Evolutionary conservation across 2,113 vertebrate genomes (phyloP), one percentile per base, ranked within the genome.

Genomic region (Seriola rivoliana): DNA sequence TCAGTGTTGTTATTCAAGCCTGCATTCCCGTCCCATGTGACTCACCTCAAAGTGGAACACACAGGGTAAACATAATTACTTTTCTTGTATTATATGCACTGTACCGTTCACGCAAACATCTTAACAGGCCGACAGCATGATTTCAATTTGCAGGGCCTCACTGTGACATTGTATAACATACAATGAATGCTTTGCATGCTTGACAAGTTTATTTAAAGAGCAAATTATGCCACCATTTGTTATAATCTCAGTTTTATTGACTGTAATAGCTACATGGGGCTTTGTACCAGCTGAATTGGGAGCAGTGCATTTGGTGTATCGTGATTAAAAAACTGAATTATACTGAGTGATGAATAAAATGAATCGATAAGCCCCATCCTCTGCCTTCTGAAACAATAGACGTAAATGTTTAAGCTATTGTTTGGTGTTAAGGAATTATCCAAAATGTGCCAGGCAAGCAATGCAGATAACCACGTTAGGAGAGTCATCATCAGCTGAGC

Each of bases 11-110:
- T 87, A 83, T 87, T 90, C 52, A 21, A 60, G 63, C 44, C 29
- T 62, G 59, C 77, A 52, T 82, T 85, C 72, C 52, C 1, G 32
- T 88, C 86, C 91, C 85, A 78, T 81, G 91, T 90, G 81, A 80
- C 80, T 76, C 73, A 78, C 78, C 75, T 92, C 86, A 87, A 89
- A 92, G 71, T 85, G 54, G 84, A 87, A 16, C 70, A 80, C 67
- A 67, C 25, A 1, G 67, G 42, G 71, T 78, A 75, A 85, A 89
- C 71, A 83, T 83, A 90, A 90, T 93, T 89, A 84, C 82, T 86
- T 88, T 77, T 34, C 81, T 75, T 86, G 66, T 84, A 72, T 77
- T 78, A 81, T 78, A 69, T 65, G 32, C 75, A 54, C 32, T 60
- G 42, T 54, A 38, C 17, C 72, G 32, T 81, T 80, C 38, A 75